Evolutionary conservation across 2,888 invertebrate genomes (phyloP).

Genomic region (Boloria selene): DNA sequence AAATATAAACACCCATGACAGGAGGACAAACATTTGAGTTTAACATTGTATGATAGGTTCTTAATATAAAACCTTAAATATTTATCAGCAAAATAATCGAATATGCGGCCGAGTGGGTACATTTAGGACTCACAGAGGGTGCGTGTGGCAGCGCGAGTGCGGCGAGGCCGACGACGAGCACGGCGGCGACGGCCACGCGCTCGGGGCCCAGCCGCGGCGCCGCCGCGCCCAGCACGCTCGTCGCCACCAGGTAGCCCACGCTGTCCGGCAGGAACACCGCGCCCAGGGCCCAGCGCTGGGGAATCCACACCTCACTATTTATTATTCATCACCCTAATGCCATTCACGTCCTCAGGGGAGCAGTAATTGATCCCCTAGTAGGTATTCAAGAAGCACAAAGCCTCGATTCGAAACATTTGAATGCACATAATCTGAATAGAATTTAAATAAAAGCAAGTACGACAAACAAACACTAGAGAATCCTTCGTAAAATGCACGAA

Average conservation of each 20-base stretch:
- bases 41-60: no score
- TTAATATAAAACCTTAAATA: no score
- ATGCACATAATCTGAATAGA: no score
- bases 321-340: no score
- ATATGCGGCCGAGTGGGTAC: not conserved
- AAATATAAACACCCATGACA: no score
- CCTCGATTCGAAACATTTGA: no score
- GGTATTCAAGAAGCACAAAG: no score
- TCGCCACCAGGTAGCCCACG: constrained; percentile 65
- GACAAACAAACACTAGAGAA: no score
- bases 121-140: constrained; percentile 44
- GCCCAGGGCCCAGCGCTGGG: constrained; percentile 67
- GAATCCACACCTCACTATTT: not conserved
- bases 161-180: constrained; percentile 56
- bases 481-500: constrained; percentile 10
- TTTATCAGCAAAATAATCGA: not conserved
- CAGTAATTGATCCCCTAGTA: no score
- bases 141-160: constrained; percentile 63
- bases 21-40: no score
- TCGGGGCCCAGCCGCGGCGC: constrained; percentile 50
- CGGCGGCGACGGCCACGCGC: constrained; percentile 61
- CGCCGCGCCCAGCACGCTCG: constrained; percentile 54
- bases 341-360: no score
- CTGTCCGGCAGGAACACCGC: constrained; percentile 73
- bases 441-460: no score